These are phyloP conservation scores for Ephestia elutella DNA, from an alignment of 1,140 invertebrate species.

Conservation along the genomic window DNA sequence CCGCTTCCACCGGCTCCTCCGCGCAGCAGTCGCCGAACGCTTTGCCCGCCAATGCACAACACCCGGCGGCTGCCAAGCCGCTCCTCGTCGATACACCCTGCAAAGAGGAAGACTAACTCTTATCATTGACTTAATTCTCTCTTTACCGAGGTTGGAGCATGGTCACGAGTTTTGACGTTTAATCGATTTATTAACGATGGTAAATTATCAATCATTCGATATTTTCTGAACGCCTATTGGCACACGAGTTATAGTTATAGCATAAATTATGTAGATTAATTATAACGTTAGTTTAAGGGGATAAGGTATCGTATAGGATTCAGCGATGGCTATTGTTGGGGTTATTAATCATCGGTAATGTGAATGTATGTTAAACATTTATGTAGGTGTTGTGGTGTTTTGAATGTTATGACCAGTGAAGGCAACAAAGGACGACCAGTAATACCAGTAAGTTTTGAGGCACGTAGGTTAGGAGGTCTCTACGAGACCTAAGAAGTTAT, in stretches of 20 bases:
- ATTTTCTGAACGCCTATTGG: slow-evolving; percentile 57
- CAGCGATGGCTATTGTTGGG: slow-evolving; percentile 63
- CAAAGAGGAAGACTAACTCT: slow-evolving; percentile 55
- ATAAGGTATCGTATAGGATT: slow-evolving; percentile 55
- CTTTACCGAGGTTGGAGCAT: slow-evolving; percentile 7
- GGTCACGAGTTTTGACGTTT: slow-evolving; percentile 22
- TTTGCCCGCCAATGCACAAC: slow-evolving; percentile 38
- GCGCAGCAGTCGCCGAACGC: slow-evolving; percentile 48
- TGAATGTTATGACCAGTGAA: slow-evolving; percentile 44
- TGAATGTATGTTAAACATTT: slow-evolving; percentile 55
- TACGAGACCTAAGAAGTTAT: slow-evolving; percentile 58
- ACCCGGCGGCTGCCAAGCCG: slow-evolving; percentile 47
- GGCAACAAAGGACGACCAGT: slow-evolving; percentile 32
- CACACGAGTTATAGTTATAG: slow-evolving; percentile 50
- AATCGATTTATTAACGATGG: slow-evolving; percentile 22
- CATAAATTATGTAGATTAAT: slow-evolving; percentile 59
- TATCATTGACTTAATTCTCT: background rate
- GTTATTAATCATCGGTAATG: slow-evolving; percentile 53
- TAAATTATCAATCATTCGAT: slow-evolving; percentile 37
- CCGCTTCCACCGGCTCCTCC: slow-evolving; percentile 23
- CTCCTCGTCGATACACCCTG: slow-evolving; percentile 63
- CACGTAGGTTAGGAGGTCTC: slow-evolving; percentile 59
- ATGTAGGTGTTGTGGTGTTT: slow-evolving; percentile 49
- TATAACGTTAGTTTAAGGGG: slow-evolving; percentile 53
- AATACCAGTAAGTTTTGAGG: slow-evolving; percentile 41